Conservation (phyloP, 2,888 invertebrate genomes). For the Cephonodes hylas region DNA sequence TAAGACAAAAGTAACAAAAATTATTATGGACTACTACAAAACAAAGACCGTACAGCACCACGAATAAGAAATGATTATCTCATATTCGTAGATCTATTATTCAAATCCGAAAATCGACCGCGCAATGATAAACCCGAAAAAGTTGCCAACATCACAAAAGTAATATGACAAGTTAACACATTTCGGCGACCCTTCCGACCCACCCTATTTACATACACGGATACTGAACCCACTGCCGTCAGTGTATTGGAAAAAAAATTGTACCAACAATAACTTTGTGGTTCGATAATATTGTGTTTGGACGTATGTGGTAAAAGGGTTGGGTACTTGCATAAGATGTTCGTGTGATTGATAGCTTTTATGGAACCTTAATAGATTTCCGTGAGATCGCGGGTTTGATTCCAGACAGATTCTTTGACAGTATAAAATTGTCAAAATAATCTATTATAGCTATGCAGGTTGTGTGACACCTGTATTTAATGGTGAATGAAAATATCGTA, state of each 20-base stretch:
- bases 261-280: conserved; percentile 20
- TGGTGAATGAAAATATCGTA: too few species aligned
- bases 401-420: too few species aligned
- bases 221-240: conserved; percentile 54
- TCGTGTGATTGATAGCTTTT: neutral
- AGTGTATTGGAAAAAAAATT: conserved; percentile 48
- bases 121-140: neutral
- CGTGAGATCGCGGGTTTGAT: too few species aligned
- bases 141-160: neutral
- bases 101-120: neutral
- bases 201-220: conserved; percentile 48
- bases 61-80: too few species aligned
- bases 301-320: neutral
- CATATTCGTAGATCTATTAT: too few species aligned
- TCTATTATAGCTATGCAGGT: too few species aligned
- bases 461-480: too few species aligned
- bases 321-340: neutral
- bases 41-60: too few species aligned
- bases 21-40: too few species aligned
- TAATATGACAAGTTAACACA: neutral
- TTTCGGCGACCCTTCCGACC: conserved; percentile 9
- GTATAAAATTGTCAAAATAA: too few species aligned
- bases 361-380: too few species aligned
- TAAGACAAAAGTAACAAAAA: too few species aligned
- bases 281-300: neutral